A percentile compares a stretch with the other conserved stretches of the same genome.
Evolutionary conservation across 2,888 invertebrate species (phyloP).

Genomic region (Nudaria mundana): DNA sequence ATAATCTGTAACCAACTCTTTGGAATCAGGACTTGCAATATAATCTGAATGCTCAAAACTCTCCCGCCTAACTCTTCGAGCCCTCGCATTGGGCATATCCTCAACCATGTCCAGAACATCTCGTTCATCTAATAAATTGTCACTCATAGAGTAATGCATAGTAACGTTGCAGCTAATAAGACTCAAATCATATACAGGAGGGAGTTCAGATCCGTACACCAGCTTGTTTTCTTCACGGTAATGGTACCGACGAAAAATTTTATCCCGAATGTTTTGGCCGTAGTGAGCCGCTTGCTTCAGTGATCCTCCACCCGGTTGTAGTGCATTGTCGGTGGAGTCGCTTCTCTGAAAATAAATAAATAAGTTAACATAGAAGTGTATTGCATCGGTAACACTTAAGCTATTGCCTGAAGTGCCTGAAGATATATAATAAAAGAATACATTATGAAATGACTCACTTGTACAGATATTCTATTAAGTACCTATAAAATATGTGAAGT

Average conservation of each 20-base stretch:
- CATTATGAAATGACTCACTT: too few relatives aligned
- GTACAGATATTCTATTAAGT: too few relatives aligned
- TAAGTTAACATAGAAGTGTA: neutral
- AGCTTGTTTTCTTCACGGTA: slow-evolving; percentile 41
- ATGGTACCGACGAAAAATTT: slow-evolving; percentile 51
- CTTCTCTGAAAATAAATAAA: slow-evolving; percentile 11
- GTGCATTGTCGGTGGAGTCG: neutral
- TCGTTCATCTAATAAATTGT: slow-evolving; percentile 45
- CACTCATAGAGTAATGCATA: slow-evolving; percentile 56
- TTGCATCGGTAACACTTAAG: neutral
- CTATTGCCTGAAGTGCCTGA: too few relatives aligned
- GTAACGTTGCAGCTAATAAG: slow-evolving; percentile 46
- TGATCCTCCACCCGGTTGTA: slow-evolving; percentile 41
- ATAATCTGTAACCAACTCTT: slow-evolving; percentile 50
- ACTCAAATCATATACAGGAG: slow-evolving; percentile 51
- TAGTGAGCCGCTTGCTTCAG: slow-evolving; percentile 61
- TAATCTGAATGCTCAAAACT: slow-evolving; percentile 53
- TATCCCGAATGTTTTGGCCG: slow-evolving; percentile 61
- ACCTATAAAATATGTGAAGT: too few relatives aligned
- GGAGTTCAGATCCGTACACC: slow-evolving; percentile 38
- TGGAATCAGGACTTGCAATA: slow-evolving; percentile 42
- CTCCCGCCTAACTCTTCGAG: slow-evolving; percentile 47
- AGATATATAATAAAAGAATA: too few relatives aligned
- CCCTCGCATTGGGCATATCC: slow-evolving; percentile 47
- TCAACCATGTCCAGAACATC: slow-evolving; percentile 55